phyloP scores from a whole-genome alignment of 2,797 vertebrate species.

The Hydrophis major region DNA sequence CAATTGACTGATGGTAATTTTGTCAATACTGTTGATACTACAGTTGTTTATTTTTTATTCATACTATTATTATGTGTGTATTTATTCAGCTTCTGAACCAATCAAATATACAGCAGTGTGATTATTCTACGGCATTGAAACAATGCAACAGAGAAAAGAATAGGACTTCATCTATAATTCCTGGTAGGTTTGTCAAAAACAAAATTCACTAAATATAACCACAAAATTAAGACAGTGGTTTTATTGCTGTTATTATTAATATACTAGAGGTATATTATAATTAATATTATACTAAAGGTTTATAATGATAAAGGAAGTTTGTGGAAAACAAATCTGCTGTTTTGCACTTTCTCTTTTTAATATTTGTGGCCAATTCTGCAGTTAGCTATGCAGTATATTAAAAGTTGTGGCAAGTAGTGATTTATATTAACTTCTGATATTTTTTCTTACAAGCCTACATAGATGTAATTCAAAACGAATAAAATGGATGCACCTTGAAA shows the following conservation, averaged over 20 bases:
- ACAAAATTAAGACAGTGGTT: not conserved
- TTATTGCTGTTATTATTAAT: not conserved
- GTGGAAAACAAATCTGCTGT: not conserved
- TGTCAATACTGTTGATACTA: not conserved
- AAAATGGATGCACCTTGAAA: too few relatives aligned
- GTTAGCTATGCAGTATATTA: not conserved
- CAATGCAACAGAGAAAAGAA: conserved; percentile 87
- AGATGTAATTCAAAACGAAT: not conserved
- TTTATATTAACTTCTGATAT: not conserved
- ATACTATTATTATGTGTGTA: conserved; percentile 14
- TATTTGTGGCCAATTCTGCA: not conserved
- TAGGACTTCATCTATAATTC: conserved; percentile 82
- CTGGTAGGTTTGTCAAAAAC: conserved; percentile 74
- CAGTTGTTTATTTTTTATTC: not conserved
- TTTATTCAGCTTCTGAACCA: conserved; percentile 82
- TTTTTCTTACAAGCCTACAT: not conserved
- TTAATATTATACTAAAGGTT: not conserved
- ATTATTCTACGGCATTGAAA: conserved; percentile 83
- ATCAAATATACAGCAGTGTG: conserved; percentile 76
- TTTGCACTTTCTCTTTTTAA: not conserved
- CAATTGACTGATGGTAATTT: not conserved
- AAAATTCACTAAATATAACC: not conserved
- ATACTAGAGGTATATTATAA: not conserved
- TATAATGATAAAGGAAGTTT: not conserved
- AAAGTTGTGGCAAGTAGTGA: not conserved